These are phyloP conservation scores for Rhinichthys klamathensis DNA, from an alignment of 2,113 vertebrate species.

Conservation along the genomic window DNA sequence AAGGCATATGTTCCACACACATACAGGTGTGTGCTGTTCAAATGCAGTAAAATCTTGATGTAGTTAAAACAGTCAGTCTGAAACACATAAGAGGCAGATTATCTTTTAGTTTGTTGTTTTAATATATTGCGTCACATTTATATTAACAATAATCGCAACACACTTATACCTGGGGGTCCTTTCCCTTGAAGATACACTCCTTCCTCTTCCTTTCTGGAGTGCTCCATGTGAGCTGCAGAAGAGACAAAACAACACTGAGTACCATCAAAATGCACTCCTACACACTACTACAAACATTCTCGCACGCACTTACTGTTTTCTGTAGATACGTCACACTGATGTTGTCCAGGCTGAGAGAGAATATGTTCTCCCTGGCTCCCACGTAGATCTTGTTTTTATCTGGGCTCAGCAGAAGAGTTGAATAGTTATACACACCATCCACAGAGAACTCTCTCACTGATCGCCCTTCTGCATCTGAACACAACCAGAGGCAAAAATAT, in stretches of 20 bases:
- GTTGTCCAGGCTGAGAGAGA: slow-evolving; percentile 82
- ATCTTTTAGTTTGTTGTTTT: neutral
- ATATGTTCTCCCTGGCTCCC: slow-evolving; percentile 85
- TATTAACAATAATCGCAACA: neutral
- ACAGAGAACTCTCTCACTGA: slow-evolving; percentile 75
- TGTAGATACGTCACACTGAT: slow-evolving; percentile 71
- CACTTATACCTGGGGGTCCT: slow-evolving; percentile 86
- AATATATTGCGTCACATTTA: neutral
- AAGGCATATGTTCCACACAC: slow-evolving; percentile 94
- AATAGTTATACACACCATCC: slow-evolving; percentile 81
- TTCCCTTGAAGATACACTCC: slow-evolving; percentile 95
- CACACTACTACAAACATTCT: slow-evolving; percentile 55
- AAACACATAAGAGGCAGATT: neutral
- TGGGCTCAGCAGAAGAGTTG: slow-evolving; percentile 83
- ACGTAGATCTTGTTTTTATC: slow-evolving; percentile 83
- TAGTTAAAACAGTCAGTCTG: slow-evolving; percentile 98
- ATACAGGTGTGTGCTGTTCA: slow-evolving; percentile 90
- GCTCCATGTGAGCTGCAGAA: slow-evolving; percentile 84
- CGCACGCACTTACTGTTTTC: slow-evolving; percentile 71
- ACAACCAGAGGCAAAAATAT: slow-evolving; percentile 31
- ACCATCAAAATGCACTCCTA: slow-evolving; percentile 17
- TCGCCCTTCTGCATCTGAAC: slow-evolving; percentile 78
- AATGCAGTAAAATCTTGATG: slow-evolving; percentile 89
- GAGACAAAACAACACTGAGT: neutral
- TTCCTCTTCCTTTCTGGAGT: slow-evolving; percentile 85